Conservation (phyloP, 2,797 vertebrate species). For the Bryconaethiops microstoma region DNA sequence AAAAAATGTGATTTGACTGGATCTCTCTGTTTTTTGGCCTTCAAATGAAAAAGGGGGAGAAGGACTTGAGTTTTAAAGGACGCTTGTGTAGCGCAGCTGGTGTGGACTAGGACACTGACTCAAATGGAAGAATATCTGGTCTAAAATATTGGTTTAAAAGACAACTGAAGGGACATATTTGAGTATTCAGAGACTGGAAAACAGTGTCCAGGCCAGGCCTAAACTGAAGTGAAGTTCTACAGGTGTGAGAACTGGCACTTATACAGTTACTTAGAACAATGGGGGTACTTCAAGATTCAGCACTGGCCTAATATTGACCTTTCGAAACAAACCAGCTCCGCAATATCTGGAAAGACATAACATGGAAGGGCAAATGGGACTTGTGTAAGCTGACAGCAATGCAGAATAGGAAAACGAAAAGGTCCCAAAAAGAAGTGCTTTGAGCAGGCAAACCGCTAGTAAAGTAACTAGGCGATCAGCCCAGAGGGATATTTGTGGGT, state of each 20-base stretch:
- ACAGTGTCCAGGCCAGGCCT: no score
- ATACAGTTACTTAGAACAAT: constrained; percentile 4
- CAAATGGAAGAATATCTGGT: no score
- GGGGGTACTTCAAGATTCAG: constrained; percentile 11
- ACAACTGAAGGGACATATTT: no score
- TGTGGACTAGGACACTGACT: no score
- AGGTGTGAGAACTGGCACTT: constrained; percentile 44
- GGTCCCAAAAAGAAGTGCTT: constrained; percentile 14
- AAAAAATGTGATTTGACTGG: no score
- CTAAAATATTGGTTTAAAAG: no score
- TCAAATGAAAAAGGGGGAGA: no score
- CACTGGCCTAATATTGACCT: background rate
- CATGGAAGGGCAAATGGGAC: background rate
- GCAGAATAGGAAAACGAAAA: background rate
- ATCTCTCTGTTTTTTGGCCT: no score
- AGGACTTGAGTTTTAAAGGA: no score
- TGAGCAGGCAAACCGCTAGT: background rate
- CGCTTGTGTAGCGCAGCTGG: no score
- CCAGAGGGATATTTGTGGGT: background rate
- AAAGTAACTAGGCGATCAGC: constrained; percentile 4
- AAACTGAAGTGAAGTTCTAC: constrained; percentile 10
- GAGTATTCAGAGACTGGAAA: no score
- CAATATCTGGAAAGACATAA: background rate
- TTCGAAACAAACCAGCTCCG: background rate
- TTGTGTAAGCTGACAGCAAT: background rate